These are phyloP conservation scores for Lordiphosa andalusiaca DNA, from an alignment of 2,888 invertebrate species.

Conservation along the genomic window DNA sequence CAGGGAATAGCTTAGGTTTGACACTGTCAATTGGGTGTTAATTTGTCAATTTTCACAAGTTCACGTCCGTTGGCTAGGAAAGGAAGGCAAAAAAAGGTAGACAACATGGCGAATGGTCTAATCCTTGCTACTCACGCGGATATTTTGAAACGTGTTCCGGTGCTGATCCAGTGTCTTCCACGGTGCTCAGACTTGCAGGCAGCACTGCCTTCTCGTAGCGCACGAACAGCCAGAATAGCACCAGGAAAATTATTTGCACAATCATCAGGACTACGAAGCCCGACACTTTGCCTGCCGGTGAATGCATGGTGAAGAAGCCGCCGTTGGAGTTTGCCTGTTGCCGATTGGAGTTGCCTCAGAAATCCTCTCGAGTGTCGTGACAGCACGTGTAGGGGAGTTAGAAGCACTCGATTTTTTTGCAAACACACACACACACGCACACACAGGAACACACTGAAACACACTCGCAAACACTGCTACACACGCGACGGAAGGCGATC, in stretches of 20 bases:
- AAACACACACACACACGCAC: not conserved
- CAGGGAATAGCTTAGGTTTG: constrained; percentile 3
- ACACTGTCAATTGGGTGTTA: constrained; percentile 4
- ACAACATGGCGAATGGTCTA: constrained; percentile 15
- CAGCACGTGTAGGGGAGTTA: not conserved
- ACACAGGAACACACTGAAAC: not conserved
- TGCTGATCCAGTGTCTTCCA: constrained; percentile 76
- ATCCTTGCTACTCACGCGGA: constrained; percentile 78
- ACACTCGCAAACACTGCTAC: not conserved
- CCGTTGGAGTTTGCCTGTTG: constrained; percentile 1
- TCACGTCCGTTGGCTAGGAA: not conserved
- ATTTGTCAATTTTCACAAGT: constrained; percentile 1
- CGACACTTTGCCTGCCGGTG: constrained; percentile 76
- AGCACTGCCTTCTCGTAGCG: constrained; percentile 80
- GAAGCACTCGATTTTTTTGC: not conserved
- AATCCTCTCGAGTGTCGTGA: no score
- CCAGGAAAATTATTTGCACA: constrained; percentile 81
- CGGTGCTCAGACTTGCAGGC: constrained; percentile 53
- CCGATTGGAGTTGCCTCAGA: constrained; percentile 30
- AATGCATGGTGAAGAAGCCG: constrained; percentile 72
- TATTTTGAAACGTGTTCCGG: constrained; percentile 79
- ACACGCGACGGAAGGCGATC: constrained; percentile 44
- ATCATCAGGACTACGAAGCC: constrained; percentile 81
- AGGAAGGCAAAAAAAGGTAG: no score
- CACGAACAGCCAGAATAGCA: constrained; percentile 81